A percentile compares a stretch with the other conserved stretches of the same genome.
These are phyloP conservation scores for Axea sp. DNA, from an alignment of 2,888 invertebrate genomes.

Conservation along the genomic window DNA sequence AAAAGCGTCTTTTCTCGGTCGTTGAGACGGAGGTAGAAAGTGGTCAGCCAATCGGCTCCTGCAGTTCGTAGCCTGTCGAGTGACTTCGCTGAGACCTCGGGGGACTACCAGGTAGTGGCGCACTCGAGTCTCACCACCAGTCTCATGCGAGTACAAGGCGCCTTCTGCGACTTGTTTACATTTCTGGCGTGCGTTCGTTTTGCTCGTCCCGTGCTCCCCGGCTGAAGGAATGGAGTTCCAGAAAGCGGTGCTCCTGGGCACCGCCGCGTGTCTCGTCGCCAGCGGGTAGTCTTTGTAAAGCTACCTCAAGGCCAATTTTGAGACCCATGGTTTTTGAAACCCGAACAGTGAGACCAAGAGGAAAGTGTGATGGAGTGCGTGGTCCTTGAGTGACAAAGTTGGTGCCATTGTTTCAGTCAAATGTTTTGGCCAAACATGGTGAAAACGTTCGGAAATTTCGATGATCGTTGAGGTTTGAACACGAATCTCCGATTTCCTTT, in stretches of 20 bases:
- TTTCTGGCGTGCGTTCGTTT: slow-evolving; percentile 13
- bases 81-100: slow-evolving; percentile 57
- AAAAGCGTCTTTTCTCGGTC: slow-evolving; percentile 67
- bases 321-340: no score
- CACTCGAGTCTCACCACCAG: slow-evolving; percentile 51
- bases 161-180: slow-evolving; percentile 46
- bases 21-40: slow-evolving; percentile 73
- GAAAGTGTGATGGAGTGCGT: no score
- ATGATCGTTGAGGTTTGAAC: no score
- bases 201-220: slow-evolving; percentile 4
- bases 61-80: slow-evolving; percentile 62
- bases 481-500: no score
- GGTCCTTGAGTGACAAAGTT: no score
- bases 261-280: slow-evolving; percentile 47
- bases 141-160: slow-evolving; percentile 39
- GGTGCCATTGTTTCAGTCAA: no score
- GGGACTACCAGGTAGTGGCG: slow-evolving; percentile 41
- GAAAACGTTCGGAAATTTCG: no score
- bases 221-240: slow-evolving; percentile 60
- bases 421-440: no score
- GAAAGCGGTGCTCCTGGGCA: slow-evolving; percentile 63
- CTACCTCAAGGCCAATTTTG: no score
- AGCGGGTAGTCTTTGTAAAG: slow-evolving; percentile 42
- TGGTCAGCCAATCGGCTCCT: slow-evolving; percentile 76
- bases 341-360: no score